phyloP scores from a whole-genome alignment of 2,888 invertebrate species.

The Drosophila mercatorum region DNA sequence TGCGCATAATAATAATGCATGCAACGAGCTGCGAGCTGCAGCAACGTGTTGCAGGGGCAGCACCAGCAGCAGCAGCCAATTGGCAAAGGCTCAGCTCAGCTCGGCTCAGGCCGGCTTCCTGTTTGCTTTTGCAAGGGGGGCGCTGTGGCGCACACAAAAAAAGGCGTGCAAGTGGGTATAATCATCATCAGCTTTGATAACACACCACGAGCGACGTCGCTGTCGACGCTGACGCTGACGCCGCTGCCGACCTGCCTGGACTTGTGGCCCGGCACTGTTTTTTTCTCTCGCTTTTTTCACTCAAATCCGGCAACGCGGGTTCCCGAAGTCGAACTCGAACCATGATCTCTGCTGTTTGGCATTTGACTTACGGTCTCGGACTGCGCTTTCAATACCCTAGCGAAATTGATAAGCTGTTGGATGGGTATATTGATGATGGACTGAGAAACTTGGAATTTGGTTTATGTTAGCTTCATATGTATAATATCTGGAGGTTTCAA shows the following conservation, averaged over 20 bases:
- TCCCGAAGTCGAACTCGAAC: constrained; percentile 45
- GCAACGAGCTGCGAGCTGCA: constrained; percentile 67
- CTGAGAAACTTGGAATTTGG: too few relatives aligned
- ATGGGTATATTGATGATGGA: neutral
- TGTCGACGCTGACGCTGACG: constrained; percentile 23
- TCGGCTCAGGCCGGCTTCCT: constrained; percentile 60
- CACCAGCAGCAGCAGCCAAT: constrained; percentile 61
- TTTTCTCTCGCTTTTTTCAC: constrained; percentile 6
- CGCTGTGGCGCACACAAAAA: constrained; percentile 42
- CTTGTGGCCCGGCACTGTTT: constrained; percentile 24
- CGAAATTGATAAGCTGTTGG: too few relatives aligned
- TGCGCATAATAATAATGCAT: constrained; percentile 82
- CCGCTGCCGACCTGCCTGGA: constrained; percentile 48
- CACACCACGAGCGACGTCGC: constrained; percentile 74
- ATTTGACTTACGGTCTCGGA: constrained; percentile 74
- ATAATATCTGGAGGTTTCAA: too few relatives aligned
- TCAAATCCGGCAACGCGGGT: constrained; percentile 26
- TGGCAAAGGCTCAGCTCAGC: constrained; percentile 58
- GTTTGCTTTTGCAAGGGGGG: constrained; percentile 42
- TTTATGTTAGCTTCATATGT: too few relatives aligned
- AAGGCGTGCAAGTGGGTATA: constrained; percentile 81
- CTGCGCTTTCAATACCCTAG: constrained; percentile 32
- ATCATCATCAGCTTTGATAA: constrained; percentile 83
- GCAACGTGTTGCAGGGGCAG: constrained; percentile 23
- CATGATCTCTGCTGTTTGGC: constrained; percentile 77